Conservation (phyloP, 2,888 invertebrate species). For the Balanococcus diminutus region DNA sequence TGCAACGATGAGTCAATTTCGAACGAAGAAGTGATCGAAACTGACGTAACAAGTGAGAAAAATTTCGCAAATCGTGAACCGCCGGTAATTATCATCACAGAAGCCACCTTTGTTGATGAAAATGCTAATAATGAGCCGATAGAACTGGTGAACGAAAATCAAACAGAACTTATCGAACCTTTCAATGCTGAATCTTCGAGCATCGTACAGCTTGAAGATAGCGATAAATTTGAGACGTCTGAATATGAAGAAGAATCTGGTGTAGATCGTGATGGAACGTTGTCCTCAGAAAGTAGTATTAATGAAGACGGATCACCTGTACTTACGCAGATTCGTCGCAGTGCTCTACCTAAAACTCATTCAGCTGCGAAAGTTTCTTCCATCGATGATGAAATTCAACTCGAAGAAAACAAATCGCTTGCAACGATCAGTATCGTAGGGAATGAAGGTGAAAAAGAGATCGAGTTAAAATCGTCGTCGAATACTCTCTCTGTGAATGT, state of each 20-base stretch:
- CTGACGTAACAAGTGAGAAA: background rate
- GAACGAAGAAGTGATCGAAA: background rate
- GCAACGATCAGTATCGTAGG: background rate
- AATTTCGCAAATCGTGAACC: background rate
- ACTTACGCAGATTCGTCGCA: background rate
- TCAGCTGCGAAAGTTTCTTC: background rate
- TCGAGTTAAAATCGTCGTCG: background rate
- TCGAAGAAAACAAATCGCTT: background rate
- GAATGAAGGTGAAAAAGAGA: background rate
- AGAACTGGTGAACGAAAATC: background rate
- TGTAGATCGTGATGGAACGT: background rate
- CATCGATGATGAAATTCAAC: background rate
- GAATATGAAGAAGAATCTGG: background rate
- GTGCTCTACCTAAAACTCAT: background rate
- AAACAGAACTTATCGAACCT: background rate
- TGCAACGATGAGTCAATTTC: background rate
- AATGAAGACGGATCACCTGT: background rate
- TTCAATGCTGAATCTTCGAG: background rate
- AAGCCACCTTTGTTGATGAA: background rate
- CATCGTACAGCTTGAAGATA: background rate
- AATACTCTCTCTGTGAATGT: background rate
- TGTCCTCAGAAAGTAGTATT: background rate
- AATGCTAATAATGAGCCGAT: background rate
- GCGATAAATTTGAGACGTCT: background rate
- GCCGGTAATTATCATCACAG: background rate